Percentiles rank a stretch among this genome's conserved stretches.
phyloP scores from a whole-genome alignment of 2,888 invertebrate species.

The Cryptops parisi region DNA sequence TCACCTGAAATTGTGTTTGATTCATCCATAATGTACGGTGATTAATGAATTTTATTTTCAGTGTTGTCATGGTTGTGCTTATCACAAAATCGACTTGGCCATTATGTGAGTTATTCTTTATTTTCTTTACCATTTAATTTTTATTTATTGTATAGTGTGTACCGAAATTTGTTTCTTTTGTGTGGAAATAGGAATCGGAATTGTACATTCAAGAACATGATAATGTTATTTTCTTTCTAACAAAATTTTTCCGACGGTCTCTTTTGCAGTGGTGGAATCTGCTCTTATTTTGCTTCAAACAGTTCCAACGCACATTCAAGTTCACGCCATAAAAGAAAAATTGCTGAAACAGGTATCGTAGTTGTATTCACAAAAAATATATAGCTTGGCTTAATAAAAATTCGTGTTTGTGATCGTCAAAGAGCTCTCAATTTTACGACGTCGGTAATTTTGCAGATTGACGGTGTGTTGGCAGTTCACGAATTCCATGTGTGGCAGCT shows the following conservation, averaged over 20 bases:
- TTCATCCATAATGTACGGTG: too few species aligned
- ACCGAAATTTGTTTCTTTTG: neutral
- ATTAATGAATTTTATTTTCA: slow-evolving; percentile 30
- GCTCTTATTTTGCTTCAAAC: slow-evolving; percentile 91
- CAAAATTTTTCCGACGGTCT: slow-evolving; percentile 18
- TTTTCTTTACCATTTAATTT: too few species aligned
- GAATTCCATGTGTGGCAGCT: slow-evolving; percentile 99
- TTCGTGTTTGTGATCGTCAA: too few species aligned
- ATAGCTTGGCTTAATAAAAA: neutral
- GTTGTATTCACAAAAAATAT: neutral
- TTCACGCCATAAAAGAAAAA: slow-evolving; percentile 73
- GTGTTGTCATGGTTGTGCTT: slow-evolving; percentile 70
- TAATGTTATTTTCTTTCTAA: slow-evolving; percentile 11
- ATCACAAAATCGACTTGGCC: slow-evolving; percentile 86
- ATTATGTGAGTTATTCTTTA: slow-evolving; percentile 42
- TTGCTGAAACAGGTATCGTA: slow-evolving; percentile 53
- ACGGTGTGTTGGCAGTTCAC: slow-evolving; percentile 89
- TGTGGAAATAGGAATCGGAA: neutral
- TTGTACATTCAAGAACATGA: neutral
- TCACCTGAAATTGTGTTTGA: too few species aligned
- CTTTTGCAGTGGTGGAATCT: slow-evolving; percentile 80
- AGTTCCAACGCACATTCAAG: slow-evolving; percentile 92
- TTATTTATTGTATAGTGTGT: neutral
- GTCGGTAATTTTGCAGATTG: slow-evolving; percentile 45
- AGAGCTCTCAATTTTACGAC: too few species aligned